Evolutionary conservation across 1,140 invertebrate species (phyloP), one percentile per base, ranked within the genome.

Genomic region (Nomia melanderi): DNA sequence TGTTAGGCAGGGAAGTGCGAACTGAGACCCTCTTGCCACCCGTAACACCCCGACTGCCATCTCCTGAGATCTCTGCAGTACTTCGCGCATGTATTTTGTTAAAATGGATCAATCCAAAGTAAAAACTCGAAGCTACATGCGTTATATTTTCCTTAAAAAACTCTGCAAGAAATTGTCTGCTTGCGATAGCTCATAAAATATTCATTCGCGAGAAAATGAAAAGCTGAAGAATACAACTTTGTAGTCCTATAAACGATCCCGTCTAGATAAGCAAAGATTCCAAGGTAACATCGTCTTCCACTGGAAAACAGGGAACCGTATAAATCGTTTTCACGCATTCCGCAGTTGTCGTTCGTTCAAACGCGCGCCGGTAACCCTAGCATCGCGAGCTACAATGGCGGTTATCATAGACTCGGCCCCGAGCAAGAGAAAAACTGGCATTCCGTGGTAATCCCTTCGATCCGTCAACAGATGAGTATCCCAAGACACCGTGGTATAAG

Each of bases 321-420:
- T 71, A 62, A 64, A 47, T 60, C 60, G 23, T 20, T 25, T 59
- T 62, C 60, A n/a, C 57, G 33, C 59, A 17, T 64, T 62, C 39
- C 27, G 7, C n/a, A 44, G 14, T 64, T 29, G 33, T 76, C 71
- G n/a, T 41, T 56, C 53, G 25, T 25, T 23, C 41, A n/a, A 56
- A 57, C 56, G 70, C 53, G 53, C 57, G 27, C 14, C 53, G 27
- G 25, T 65, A 53, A 59, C 1, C 25, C 25, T 23, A 56, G n/a
- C 63, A 56, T 2, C 44, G 39, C 23, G 23, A 14, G 33, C 27
- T 53, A 27, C 70, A 65, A 81, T 73, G 64, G 66, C 64, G 53
- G 60, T 70, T 31, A 57, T 41, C 25, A n/a, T 76, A 69, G 72
- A 74, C 53, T 67, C 47, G 39, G 31, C 44, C 12, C 4, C 36